Percentiles rank a stretch among this genome's conserved stretches.
phyloP scores from a whole-genome alignment of 2,113 vertebrate species.

The Melospiza georgiana region DNA sequence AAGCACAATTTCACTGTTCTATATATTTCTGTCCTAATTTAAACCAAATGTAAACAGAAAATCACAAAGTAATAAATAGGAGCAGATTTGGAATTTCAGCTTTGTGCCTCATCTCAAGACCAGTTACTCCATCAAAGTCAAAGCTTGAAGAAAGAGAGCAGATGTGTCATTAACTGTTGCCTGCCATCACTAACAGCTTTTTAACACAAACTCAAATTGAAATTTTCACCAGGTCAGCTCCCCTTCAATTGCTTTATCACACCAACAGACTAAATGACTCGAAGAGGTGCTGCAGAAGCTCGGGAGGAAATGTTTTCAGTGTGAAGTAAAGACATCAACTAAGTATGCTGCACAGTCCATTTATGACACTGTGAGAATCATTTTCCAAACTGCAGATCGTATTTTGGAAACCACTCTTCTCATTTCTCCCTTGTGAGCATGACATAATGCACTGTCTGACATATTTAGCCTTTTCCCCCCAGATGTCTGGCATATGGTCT shows the following conservation, averaged over 20 bases:
- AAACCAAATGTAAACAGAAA: slow-evolving; percentile 50
- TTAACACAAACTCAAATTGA: neutral
- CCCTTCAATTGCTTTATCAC: neutral
- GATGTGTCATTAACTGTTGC: slow-evolving; percentile 61
- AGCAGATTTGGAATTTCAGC: slow-evolving; percentile 23
- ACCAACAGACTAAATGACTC: neutral
- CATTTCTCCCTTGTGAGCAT: slow-evolving; percentile 16
- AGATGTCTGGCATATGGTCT: slow-evolving; percentile 56
- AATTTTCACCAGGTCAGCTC: neutral
- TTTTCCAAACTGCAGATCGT: neutral
- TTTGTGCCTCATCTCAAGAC: slow-evolving; percentile 2
- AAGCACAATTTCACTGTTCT: neutral
- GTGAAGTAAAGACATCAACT: slow-evolving; percentile 22
- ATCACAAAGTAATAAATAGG: neutral
- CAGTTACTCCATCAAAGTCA: slow-evolving; percentile 45
- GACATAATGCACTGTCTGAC: slow-evolving; percentile 36
- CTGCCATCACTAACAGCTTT: neutral
- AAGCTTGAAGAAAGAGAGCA: neutral
- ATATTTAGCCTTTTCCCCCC: slow-evolving; percentile 30
- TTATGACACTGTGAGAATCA: slow-evolving; percentile 24
- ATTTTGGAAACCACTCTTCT: slow-evolving; percentile 37
- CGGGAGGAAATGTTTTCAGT: slow-evolving; percentile 16
- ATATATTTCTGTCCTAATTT: slow-evolving; percentile 19
- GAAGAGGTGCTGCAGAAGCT: neutral
- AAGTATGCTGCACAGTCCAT: neutral